Conservation (phyloP, 2,113 vertebrate genomes). For the Madoqua kirkii region DNA sequence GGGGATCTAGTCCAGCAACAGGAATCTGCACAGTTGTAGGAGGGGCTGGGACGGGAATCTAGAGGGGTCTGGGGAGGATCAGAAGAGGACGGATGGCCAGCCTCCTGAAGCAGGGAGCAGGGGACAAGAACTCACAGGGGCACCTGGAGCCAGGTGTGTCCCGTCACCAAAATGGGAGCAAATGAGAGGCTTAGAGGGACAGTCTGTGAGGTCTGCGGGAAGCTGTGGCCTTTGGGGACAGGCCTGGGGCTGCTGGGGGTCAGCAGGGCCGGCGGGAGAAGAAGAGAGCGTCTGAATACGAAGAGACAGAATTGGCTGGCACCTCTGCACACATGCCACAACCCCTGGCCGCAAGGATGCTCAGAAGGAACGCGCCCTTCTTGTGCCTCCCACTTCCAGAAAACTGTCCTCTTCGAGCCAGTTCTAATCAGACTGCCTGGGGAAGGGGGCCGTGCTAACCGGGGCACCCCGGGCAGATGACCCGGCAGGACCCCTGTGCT, state of each 20-base stretch:
- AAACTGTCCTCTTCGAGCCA: accelerated
- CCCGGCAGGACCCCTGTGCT: accelerated
- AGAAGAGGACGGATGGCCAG: not conserved
- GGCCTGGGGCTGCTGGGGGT: not conserved
- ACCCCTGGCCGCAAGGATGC: accelerated
- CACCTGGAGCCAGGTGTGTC: not conserved
- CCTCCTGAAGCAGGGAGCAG: not conserved
- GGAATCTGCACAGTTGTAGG: no score
- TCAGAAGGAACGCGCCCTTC: accelerated
- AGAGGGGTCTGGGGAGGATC: not conserved
- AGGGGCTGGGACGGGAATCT: not conserved
- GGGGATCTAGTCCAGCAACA: not conserved
- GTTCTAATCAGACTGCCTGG: not conserved
- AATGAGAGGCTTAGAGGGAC: not conserved
- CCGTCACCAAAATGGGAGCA: not conserved
- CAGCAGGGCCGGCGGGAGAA: accelerated
- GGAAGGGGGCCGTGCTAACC: no score
- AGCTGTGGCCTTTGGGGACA: not conserved
- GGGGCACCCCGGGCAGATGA: accelerated
- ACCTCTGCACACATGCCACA: accelerated
- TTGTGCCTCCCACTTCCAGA: not conserved
- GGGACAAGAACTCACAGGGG: not conserved
- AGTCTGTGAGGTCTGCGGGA: not conserved
- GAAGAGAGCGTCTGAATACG: not conserved
- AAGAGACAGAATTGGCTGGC: no score